These are phyloP conservation scores for Linnaemya vulpina DNA, from an alignment of 2,888 invertebrate species.

Conservation along the genomic window DNA sequence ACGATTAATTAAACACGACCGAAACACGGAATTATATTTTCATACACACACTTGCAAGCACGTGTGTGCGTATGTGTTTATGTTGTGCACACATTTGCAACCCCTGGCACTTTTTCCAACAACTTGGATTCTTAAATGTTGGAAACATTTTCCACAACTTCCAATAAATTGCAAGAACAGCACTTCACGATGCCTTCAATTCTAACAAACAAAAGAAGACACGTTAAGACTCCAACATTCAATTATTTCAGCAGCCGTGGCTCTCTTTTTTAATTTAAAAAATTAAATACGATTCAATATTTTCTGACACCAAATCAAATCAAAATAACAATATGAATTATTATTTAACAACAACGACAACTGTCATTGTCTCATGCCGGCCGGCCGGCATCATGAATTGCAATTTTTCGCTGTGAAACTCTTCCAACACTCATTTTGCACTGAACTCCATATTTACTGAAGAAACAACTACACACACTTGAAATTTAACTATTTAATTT, in stretches of 20 bases:
- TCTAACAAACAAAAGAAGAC: too few species aligned
- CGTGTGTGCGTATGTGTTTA: too few species aligned
- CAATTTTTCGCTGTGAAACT: background rate
- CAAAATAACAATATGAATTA: background rate
- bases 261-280: too few species aligned
- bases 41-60: too few species aligned
- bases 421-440: background rate
- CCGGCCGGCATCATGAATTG: slow-evolving; percentile 3
- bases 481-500: slow-evolving; percentile 8
- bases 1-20: background rate
- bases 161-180: background rate
- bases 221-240: too few species aligned
- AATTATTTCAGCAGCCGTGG: background rate
- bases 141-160: too few species aligned
- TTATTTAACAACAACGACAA: background rate
- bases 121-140: too few species aligned
- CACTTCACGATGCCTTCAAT: background rate
- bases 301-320: too few species aligned
- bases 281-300: too few species aligned
- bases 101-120: too few species aligned
- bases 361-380: background rate
- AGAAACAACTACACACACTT: background rate
- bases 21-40: background rate
- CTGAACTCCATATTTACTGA: background rate
- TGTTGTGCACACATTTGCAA: too few species aligned